A percentile compares a stretch with the other conserved stretches of the same genome.
These are phyloP conservation scores for Gymnarchus niloticus DNA, from an alignment of 2,113 vertebrate species.

Conservation along the genomic window DNA sequence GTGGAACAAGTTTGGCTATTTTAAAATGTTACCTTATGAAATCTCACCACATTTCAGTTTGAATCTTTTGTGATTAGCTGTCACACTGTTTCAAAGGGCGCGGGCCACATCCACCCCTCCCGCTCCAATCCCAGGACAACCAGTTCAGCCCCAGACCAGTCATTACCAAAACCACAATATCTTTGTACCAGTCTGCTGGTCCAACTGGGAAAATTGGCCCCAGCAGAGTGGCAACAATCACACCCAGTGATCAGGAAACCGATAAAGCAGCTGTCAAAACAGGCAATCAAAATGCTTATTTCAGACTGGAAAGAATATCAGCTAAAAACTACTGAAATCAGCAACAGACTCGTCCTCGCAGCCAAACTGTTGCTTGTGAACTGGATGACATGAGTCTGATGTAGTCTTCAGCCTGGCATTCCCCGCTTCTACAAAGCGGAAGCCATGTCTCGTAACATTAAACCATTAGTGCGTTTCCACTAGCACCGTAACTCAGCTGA, in stretches of 20 bases:
- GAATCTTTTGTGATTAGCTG: not conserved
- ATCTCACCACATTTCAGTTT: slow-evolving; percentile 6
- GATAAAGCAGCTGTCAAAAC: slow-evolving; percentile 67
- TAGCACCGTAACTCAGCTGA: not conserved
- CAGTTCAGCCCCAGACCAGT: not conserved
- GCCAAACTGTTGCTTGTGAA: not conserved
- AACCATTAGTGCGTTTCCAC: not conserved
- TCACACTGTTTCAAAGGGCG: not conserved
- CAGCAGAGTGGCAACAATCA: slow-evolving; percentile 26
- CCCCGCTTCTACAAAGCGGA: not conserved
- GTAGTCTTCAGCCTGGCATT: not conserved
- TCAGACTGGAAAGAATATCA: not conserved
- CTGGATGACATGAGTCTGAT: not conserved
- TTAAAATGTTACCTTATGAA: not conserved
- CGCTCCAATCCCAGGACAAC: not conserved
- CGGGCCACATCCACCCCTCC: not conserved
- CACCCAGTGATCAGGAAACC: slow-evolving; percentile 53
- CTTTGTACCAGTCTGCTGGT: slow-evolving; percentile 32
- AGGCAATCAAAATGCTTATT: slow-evolving; percentile 29
- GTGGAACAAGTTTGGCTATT: slow-evolving; percentile 27
- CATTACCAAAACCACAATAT: slow-evolving; percentile 36
- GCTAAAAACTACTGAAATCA: not conserved
- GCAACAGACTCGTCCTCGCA: not conserved
- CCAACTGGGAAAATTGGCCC: slow-evolving; percentile 33
- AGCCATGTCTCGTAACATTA: not conserved